Evolutionary conservation across 2,113 vertebrate species (phyloP).

Genomic region (Alectura lathami): DNA sequence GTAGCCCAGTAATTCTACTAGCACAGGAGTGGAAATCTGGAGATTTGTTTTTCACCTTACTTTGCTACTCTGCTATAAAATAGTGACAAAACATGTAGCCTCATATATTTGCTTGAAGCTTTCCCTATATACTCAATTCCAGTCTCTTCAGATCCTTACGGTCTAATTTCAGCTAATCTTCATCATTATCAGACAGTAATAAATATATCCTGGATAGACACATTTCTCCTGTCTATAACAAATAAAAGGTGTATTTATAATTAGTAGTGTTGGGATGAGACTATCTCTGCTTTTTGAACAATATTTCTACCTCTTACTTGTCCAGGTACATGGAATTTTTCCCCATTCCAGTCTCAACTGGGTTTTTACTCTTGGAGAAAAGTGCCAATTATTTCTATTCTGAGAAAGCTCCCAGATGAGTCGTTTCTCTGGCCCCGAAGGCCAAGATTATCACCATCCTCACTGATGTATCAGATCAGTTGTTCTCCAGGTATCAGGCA

Average conservation of each 20-base stretch:
- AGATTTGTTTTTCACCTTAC: neutral
- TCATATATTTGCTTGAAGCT: neutral
- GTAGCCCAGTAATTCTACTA: neutral
- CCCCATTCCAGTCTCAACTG: constrained; percentile 76
- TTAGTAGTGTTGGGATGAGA: neutral
- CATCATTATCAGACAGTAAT: neutral
- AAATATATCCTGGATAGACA: neutral
- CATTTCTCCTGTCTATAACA: neutral
- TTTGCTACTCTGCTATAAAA: neutral
- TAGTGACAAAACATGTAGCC: neutral
- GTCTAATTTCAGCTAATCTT: neutral
- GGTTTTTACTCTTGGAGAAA: constrained; percentile 86
- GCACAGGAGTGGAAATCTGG: neutral
- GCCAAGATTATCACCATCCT: constrained; percentile 85
- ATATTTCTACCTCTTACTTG: neutral
- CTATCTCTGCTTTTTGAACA: neutral
- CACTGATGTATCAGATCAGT: constrained; percentile 83
- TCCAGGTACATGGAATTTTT: constrained; percentile 86
- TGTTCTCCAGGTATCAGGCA: constrained; percentile 86
- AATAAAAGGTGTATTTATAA: neutral
- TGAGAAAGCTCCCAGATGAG: constrained; percentile 81
- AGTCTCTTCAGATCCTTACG: neutral
- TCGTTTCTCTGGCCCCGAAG: constrained; percentile 80
- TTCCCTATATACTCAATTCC: neutral
- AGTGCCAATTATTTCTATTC: constrained; percentile 87